Percentiles rank a stretch among this genome's conserved stretches.
Conservation (phyloP, 2,888 invertebrate genomes). For the Drosophila conformis region DNA sequence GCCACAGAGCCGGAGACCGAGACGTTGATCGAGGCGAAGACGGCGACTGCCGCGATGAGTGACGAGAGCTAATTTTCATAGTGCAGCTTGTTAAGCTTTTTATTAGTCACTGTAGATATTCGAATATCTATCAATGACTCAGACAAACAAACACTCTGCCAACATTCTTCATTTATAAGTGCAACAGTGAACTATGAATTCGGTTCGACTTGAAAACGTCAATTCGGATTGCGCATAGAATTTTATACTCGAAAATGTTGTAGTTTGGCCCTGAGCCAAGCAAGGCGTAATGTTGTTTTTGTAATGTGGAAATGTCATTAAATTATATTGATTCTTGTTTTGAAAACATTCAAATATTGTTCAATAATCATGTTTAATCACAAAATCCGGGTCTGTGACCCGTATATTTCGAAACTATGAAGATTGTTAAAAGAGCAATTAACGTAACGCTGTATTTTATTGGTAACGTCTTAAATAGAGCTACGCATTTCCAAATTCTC, state of each 20-base stretch:
- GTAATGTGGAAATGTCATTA: conserved; percentile 38
- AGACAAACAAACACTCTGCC: not conserved
- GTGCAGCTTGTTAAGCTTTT: conserved; percentile 10
- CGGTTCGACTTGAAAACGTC: conserved; percentile 27
- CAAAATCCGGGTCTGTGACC: not conserved
- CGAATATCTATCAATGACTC: conserved; percentile 38
- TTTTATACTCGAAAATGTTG: conserved; percentile 32
- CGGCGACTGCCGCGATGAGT: not conserved
- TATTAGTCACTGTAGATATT: conserved; percentile 36
- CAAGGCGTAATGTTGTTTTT: conserved; percentile 7
- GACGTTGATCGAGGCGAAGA: not conserved
- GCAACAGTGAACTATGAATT: not conserved
- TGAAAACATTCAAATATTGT: not conserved
- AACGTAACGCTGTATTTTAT: not conserved
- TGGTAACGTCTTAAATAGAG: not conserved
- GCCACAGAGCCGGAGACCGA: not conserved
- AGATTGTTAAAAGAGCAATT: not conserved
- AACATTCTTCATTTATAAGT: not conserved
- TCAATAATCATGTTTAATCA: conserved; percentile 8
- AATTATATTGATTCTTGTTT: conserved; percentile 3
- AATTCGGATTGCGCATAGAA: conserved; percentile 30
- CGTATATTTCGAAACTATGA: not conserved
- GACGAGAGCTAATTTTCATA: conserved; percentile 18
- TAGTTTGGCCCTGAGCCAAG: conserved; percentile 21
- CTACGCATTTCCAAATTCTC: not conserved